Evolutionary conservation across 2,113 vertebrate genomes (phyloP), one percentile per base, ranked within the genome.

Genomic region (Lipophrys pholis): DNA sequence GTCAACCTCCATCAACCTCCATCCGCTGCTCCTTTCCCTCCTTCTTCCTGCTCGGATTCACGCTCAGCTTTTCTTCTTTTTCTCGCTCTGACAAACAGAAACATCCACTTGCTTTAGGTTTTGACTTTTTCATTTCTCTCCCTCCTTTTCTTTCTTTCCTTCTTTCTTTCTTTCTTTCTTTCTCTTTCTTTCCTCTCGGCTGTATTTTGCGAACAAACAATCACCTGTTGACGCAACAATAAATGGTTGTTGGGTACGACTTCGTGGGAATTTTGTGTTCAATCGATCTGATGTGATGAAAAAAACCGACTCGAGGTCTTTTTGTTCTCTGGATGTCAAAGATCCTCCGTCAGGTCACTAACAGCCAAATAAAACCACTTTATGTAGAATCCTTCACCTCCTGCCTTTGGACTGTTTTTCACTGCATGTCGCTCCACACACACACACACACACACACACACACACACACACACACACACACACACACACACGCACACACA

Each of bases 161-260:
- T 30, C 21, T 30, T 30, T 30, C 21, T 4, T 4, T 4, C 21
- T 30, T 30, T 81, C 76, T 42, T 52, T 58, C 49, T 56, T 16
- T 15, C 79, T 66, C 12, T 46, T 49, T 40, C 63, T 43, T 69
- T 56, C 73, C 55, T 82, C 72, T 80, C 73, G 73, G 83, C 91
- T 93, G 88, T 91, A 91, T 85, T 83, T 88, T 89, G 90, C 90
- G 90, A 84, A 82, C 66, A 90, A 91, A 91, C 92, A 93, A 92
- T 93, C 92, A 90, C 87, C 82, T 84, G 86, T 88, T 73, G 79
- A 86, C 70, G 40, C 85, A 63, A 90, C 88, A 86, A 84, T 88
- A 87, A 89, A 90, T 48, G 14, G 63, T 89, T 86, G 84, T 89
- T 85, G 89, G 68, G 71, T 74, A 79, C 42, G 42, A 84, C 74